Evolutionary conservation across 2,888 invertebrate genomes (phyloP).

Genomic region (Drosophila robusta): DNA sequence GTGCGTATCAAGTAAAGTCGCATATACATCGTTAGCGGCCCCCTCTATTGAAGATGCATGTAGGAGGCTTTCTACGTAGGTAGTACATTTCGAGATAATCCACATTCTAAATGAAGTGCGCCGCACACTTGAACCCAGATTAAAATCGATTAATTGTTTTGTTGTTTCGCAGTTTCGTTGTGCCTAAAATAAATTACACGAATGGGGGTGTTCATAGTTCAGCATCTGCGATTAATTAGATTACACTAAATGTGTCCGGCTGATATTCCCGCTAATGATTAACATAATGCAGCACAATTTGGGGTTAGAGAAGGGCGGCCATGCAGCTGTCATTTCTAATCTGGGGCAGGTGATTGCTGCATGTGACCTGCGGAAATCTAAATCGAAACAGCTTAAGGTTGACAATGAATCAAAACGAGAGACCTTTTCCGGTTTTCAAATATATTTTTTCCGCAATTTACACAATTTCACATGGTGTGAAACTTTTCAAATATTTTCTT

Average conservation of each 20-base stretch:
- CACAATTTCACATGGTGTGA: background rate
- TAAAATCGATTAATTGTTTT: constrained; percentile 46
- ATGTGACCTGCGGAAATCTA: constrained; percentile 31
- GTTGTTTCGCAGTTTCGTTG: constrained; percentile 18
- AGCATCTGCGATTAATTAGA: constrained; percentile 31
- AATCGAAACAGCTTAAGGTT: constrained; percentile 15
- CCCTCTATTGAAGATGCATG: background rate
- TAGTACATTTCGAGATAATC: constrained; percentile 39
- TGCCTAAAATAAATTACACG: background rate
- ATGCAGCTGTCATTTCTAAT: constrained; percentile 36
- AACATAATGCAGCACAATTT: background rate
- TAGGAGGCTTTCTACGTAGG: background rate
- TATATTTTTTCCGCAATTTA: constrained; percentile 1
- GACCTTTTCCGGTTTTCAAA: constrained; percentile 28
- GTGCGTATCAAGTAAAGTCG: constrained; percentile 33
- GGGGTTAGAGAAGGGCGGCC: constrained; percentile 32
- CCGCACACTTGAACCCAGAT: constrained; percentile 40
- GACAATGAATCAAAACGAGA: constrained; percentile 12
- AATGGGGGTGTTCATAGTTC: constrained; percentile 51
- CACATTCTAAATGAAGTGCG: constrained; percentile 39
- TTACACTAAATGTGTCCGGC: constrained; percentile 12
- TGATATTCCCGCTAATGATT: constrained; percentile 1
- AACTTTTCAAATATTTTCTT: background rate
- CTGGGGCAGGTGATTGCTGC: constrained; percentile 30
- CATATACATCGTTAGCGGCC: constrained; percentile 21